Evolutionary conservation across 2,888 invertebrate genomes (phyloP), one percentile per base, ranked within the genome.

Genomic region (Norana najaformis): DNA sequence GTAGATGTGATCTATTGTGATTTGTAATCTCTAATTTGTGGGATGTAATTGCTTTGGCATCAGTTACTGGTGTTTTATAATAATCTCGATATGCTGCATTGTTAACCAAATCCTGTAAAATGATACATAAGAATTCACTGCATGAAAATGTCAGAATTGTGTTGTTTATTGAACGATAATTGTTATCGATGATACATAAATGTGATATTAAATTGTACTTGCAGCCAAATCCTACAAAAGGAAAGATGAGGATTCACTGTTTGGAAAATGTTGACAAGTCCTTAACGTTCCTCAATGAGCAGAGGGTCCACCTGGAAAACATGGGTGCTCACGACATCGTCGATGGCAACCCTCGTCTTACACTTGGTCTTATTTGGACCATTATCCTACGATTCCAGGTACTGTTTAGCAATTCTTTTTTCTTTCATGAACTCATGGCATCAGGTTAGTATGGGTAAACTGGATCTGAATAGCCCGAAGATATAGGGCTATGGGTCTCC

Each of bases 171-270:
- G 23, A 47, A 23, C 23, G 23, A 23, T 47, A 47, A 47, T 47
- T 47, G 47, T 3, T 20, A 23, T 6, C 23, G 47, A 23, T 47
- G 47, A 20, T 47, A 47, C 23, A 69, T 53, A 53, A 53, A n/a
- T 69, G 6, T 69, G 30, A 5, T 69, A 69, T 69, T 69, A 6
- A 20, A 8, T 89, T 53, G 89, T 88, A 90, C 83, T 93, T 93
- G 89, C 92, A 95, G 95, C 99, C 99, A 88, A 97, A 98, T 93
- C 99, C 99, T 91, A 99, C 99, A 88, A 99, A 99, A 95, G 99
- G 99, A 93, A 99, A 99, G 96, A 99, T 99, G 99, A 96, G 99
- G 93, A 99, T 99, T 95, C 99, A 99, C 95, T 99, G 99, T 96
- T 96, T 99, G 94, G 99, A 99, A 95, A 99, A 99, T 95, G 99